Conservation (phyloP, 2,888 invertebrate genomes). For the Conops quadrifasciatus region DNA sequence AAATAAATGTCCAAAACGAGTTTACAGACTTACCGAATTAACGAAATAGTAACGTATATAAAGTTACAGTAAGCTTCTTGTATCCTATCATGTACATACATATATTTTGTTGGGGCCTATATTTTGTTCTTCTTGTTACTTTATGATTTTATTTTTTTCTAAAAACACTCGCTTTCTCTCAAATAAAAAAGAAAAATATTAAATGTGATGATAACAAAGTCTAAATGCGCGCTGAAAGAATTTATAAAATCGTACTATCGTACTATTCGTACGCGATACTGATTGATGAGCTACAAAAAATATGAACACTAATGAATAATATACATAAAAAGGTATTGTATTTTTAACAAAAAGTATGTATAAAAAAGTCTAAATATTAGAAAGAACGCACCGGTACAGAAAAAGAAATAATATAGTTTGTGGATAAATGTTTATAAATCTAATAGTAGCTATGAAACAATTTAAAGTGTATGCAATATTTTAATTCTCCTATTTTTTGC, state of each 20-base stretch:
- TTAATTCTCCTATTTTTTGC: conserved; percentile 7
- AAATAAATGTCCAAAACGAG: no score
- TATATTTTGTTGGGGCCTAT: no score
- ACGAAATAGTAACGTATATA: no score
- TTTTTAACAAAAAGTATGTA: no score
- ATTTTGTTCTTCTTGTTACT: no score
- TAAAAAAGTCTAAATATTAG: no score
- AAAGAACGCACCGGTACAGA: no score
- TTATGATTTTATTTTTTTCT: no score
- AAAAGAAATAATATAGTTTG: neutral
- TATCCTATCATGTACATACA: no score
- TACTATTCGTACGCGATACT: neutral
- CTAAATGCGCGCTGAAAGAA: conserved; percentile 7
- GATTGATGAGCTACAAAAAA: conserved; percentile 12
- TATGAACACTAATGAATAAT: conserved; percentile 10
- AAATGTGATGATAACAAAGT: conserved; percentile 15
- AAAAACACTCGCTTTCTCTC: no score
- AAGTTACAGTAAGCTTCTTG: no score
- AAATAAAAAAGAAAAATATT: neutral
- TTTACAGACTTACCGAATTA: no score
- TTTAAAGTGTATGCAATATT: neutral
- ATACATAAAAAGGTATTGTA: conserved; percentile 4
- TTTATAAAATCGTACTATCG: neutral
- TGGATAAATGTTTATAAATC: conserved; percentile 9
- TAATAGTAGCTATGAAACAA: neutral